Evolutionary conservation across 2,113 vertebrate genomes (phyloP).

Genomic region (Oreotrochilus melanogaster): DNA sequence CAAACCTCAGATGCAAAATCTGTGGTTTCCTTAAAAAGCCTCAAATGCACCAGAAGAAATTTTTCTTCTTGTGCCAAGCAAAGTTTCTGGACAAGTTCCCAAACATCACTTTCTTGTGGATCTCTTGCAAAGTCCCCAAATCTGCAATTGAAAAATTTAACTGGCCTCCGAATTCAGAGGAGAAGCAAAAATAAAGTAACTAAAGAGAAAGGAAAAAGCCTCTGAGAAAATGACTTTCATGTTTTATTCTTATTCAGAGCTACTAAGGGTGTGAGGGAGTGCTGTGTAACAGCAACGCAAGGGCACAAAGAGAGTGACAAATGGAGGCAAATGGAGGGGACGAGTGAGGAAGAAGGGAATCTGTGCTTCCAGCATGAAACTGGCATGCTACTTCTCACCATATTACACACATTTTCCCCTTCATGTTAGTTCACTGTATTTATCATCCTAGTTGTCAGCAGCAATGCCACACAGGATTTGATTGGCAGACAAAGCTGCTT

Average conservation of each 20-base stretch:
- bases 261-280: not conserved
- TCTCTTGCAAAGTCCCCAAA: not conserved
- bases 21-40: conserved; percentile 57
- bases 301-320: not conserved
- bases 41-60: not conserved
- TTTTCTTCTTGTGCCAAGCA: not conserved
- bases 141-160: not conserved
- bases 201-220: not conserved
- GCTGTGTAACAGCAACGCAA: not conserved
- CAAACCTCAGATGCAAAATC: conserved; percentile 14
- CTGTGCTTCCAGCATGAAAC: not conserved
- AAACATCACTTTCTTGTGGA: not conserved
- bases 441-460: not conserved
- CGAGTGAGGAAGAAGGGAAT: not conserved
- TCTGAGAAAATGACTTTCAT: not conserved
- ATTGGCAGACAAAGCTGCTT: not conserved
- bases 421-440: not conserved
- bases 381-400: not conserved
- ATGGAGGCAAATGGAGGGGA: not conserved
- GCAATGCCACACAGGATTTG: not conserved
- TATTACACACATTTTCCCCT: not conserved
- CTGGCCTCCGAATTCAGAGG: not conserved
- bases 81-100: conserved; percentile 1
- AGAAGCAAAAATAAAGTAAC: not conserved
- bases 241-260: not conserved